Evolutionary conservation across 2,797 vertebrate species (phyloP), one percentile per base, ranked within the genome.

Genomic region (Manis crassicaudata): DNA sequence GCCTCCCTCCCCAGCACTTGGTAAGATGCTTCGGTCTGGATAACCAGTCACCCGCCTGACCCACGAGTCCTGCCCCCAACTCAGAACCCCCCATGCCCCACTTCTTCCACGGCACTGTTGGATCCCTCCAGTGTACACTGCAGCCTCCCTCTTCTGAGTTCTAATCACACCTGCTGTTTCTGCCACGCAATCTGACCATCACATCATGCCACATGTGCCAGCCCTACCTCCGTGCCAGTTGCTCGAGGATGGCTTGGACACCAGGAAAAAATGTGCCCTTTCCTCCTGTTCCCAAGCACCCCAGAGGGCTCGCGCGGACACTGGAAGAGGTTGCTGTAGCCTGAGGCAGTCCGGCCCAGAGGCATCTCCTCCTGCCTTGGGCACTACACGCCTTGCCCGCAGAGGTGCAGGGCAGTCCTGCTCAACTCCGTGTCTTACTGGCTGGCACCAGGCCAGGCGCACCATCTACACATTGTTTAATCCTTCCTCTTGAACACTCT

Each of bases 21-120:
- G 5, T 2, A 14, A 20, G 37, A n/a, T 1, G 16, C 27, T 3
- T n/a, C 23, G 0, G 29, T 1, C 4, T 46, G 29, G 21, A 12
- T 0, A 43, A 40, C 25, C 18, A 1, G 1, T 29, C 25, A 6
- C n/a, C 37, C 27, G 6, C 23, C 29, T 13, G 50, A 18, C 5
- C 4, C 5, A 5, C 32, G 23, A n/a, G 32, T 12, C 35, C 23
- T 23, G 4, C 21, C 6, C 35, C 65, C 1, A 17, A 21, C 8
- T 52, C 27, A 20, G 32, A 52, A 35, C n/a, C 58, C 60, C 18
- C 70, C 4, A 14, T 50, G 9, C 27, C 16, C 77, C 5, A 0
- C 82, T 25, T 60, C n/a, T 16, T 18, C 29, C 35, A 7, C 0
- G 13, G 40, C 7, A 20, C 43, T 27, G 40, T 17, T 14, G 13